These are phyloP conservation scores for Uria aalge DNA, from an alignment of 2,113 vertebrate genomes.

Conservation along the genomic window DNA sequence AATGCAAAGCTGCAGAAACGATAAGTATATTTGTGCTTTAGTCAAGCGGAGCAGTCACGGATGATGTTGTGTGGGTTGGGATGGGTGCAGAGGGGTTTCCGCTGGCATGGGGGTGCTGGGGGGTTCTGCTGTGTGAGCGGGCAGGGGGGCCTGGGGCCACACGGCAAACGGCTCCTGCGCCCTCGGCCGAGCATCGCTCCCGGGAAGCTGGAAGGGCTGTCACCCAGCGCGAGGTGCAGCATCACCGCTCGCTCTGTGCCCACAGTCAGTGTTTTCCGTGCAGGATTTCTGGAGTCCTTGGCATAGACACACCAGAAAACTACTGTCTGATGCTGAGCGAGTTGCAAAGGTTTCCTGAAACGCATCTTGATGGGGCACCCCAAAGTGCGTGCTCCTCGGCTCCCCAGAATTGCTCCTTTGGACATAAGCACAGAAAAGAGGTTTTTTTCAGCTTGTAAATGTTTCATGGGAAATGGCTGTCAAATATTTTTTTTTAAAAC, in stretches of 20 bases:
- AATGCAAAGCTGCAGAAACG: background rate
- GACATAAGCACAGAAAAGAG: background rate
- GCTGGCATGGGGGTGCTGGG: accelerated
- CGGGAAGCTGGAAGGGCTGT: background rate
- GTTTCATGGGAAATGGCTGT: background rate
- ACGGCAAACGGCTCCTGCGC: background rate
- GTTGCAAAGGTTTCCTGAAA: background rate
- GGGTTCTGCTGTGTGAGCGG: background rate
- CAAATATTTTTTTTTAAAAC: background rate
- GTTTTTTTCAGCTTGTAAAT: background rate
- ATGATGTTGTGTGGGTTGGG: accelerated
- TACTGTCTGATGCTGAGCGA: background rate
- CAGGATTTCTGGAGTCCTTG: background rate
- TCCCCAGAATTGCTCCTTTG: background rate
- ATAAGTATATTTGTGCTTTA: background rate
- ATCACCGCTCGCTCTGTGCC: background rate
- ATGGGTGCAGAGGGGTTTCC: background rate
- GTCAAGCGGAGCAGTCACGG: background rate
- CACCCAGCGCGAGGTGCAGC: background rate
- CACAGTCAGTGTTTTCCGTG: accelerated
- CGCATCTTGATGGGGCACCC: background rate
- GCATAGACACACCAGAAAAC: background rate
- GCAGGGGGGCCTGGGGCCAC: background rate
- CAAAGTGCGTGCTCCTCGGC: accelerated
- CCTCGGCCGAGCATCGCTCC: background rate